Percentiles rank a stretch among this genome's conserved stretches.
Conservation (phyloP, 1,140 invertebrate species). For the Phthorimaea operculella region DNA sequence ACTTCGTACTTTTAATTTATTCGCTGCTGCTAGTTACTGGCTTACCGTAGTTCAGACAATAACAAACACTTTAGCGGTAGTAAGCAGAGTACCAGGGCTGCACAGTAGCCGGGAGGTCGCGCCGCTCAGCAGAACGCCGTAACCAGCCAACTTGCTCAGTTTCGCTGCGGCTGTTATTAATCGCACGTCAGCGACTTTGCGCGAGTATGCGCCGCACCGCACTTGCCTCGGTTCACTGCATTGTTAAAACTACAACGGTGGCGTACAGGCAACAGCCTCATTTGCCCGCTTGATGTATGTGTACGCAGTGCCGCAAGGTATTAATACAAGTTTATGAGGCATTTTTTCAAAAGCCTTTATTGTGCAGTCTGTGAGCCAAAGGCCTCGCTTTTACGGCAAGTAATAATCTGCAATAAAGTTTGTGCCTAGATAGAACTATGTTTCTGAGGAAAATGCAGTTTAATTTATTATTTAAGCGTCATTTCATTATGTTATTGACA, state of each 20-base stretch:
- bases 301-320: conserved; percentile 1
- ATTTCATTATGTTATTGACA: too few species aligned
- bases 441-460: too few species aligned
- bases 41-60: too few species aligned
- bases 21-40: too few species aligned
- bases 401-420: background rate
- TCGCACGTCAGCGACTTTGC: conserved; percentile 42
- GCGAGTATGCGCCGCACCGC: conserved; percentile 15
- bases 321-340: conserved; percentile 2
- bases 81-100: background rate
- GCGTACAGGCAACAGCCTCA: conserved; percentile 1
- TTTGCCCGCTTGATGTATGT: background rate
- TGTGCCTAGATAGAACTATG: background rate
- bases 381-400: background rate
- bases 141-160: conserved; percentile 48
- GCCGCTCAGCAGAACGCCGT: conserved; percentile 41
- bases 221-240: conserved; percentile 25
- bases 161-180: conserved; percentile 46
- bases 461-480: too few species aligned
- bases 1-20: too few species aligned
- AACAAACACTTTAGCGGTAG: background rate
- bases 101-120: background rate
- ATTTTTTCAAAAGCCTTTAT: conserved; percentile 1
- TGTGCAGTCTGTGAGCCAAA: background rate
- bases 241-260: conserved; percentile 11